Evolutionary conservation across 2,888 invertebrate genomes (phyloP), one percentile per base, ranked within the genome.

Genomic region (Formica aserva): DNA sequence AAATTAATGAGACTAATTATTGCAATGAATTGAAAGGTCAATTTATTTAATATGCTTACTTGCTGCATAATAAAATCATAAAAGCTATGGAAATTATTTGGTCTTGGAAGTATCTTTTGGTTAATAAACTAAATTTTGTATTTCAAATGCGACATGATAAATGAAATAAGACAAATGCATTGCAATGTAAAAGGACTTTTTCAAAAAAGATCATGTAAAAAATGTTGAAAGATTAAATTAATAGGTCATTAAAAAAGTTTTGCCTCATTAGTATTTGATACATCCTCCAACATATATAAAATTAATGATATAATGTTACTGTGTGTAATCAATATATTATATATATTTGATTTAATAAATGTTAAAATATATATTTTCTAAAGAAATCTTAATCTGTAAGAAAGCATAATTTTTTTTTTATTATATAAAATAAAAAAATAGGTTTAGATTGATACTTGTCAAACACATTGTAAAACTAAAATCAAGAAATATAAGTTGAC

Each of bases 261-360:
- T 38, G 38, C 57, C 55, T 71, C 22, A n/a, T 55, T 71, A 71
- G 22, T 57, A 15, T 72, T 55, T 35, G 11, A 55, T 72, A 72
- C 55, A 72, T 35, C 11, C 94, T 94, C 94, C 86, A 94, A 94
- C 9, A 32, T 22, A 94, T 94, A 93, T 94, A 93, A 91, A 93
- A 91, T 94, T 93, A 93, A 94, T 92, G 92, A 93, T 94, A 93
- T 92, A 66, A 9, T 84, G 90, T 91, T 92, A 92, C 93, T 8
- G 29, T 8, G 29, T 71, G n/a, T 92, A 94, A 94, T 93, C 94
- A 94, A 94, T 93, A 94, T 94, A 94, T 94, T 74, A 41, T 60
- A 94, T 93, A 94, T 93, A 94, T 93, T 93, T 18, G 93, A 93
- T 94, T 48, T 62, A 66, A 87, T 89, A 85, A 89, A 87, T 84